Conservation (phyloP, 2,113 vertebrate genomes). For the Sinocyclocheilus grahami region DNA sequence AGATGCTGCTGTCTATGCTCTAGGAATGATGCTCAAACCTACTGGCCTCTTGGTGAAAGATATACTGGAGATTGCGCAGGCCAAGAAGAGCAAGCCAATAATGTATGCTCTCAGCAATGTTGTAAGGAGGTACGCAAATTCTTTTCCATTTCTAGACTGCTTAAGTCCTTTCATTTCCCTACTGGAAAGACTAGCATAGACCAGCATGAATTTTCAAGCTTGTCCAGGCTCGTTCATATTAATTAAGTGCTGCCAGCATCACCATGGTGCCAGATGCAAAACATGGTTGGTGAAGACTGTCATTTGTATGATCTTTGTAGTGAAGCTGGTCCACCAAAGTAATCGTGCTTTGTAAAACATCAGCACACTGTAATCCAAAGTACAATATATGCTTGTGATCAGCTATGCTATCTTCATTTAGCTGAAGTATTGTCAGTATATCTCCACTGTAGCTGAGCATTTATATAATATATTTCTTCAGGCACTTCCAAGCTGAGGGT, state of each 20-base stretch:
- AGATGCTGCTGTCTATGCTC: constrained; percentile 81
- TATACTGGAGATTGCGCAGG: constrained; percentile 83
- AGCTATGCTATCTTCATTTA: neutral
- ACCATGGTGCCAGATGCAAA: neutral
- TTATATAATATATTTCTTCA: constrained; percentile 55
- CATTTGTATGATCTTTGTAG: neutral
- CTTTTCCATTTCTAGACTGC: neutral
- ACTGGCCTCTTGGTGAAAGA: constrained; percentile 76
- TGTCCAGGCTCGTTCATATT: neutral
- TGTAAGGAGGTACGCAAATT: constrained; percentile 80
- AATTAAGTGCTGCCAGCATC: neutral
- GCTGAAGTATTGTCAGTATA: neutral
- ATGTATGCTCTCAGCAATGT: constrained; percentile 88
- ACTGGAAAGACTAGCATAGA: neutral
- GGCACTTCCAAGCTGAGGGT: constrained; percentile 72
- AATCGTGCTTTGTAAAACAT: neutral
- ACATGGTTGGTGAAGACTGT: neutral
- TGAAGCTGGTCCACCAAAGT: neutral
- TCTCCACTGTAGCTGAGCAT: neutral
- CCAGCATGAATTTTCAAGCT: neutral
- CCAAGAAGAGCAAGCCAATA: constrained; percentile 81
- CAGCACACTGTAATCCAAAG: neutral
- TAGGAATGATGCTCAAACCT: constrained; percentile 77
- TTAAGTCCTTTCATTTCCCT: neutral
- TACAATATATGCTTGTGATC: neutral